A percentile compares a stretch with the other conserved stretches of the same genome.
These are phyloP conservation scores for Lycaon pictus DNA, from an alignment of 2,113 vertebrate genomes.

Conservation along the genomic window DNA sequence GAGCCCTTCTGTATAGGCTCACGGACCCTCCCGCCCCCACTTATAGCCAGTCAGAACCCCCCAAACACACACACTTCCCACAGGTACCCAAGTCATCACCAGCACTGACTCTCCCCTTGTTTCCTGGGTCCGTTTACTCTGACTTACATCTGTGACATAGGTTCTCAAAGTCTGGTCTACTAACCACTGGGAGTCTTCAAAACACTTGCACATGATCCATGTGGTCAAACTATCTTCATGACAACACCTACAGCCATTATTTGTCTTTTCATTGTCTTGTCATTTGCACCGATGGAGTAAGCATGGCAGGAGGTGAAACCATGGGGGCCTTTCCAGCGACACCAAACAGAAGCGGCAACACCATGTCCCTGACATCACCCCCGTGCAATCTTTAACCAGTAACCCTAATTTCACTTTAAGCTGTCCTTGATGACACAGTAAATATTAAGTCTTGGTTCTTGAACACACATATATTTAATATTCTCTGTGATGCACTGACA, in stretches of 20 bases:
- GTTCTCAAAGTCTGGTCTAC: background rate
- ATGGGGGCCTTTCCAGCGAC: fast-evolving
- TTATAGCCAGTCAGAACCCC: background rate
- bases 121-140: background rate
- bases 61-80: background rate
- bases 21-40: too few species aligned
- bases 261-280: background rate
- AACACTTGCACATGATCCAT: background rate
- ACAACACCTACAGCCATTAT: background rate
- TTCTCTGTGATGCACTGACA: background rate
- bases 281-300: fast-evolving
- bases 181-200: too few species aligned
- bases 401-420: background rate
- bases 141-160: background rate
- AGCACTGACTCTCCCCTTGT: too few species aligned
- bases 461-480: background rate
- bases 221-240: background rate
- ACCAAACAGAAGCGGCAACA: background rate
- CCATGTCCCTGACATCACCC: background rate
- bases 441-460: background rate
- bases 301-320: fast-evolving
- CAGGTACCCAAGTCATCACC: background rate
- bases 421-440: background rate
- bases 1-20: background rate
- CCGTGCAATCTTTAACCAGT: fast-evolving